phyloP scores from a whole-genome alignment of 2,888 invertebrate genomes.

The Lepidochrysops patricia region DNA sequence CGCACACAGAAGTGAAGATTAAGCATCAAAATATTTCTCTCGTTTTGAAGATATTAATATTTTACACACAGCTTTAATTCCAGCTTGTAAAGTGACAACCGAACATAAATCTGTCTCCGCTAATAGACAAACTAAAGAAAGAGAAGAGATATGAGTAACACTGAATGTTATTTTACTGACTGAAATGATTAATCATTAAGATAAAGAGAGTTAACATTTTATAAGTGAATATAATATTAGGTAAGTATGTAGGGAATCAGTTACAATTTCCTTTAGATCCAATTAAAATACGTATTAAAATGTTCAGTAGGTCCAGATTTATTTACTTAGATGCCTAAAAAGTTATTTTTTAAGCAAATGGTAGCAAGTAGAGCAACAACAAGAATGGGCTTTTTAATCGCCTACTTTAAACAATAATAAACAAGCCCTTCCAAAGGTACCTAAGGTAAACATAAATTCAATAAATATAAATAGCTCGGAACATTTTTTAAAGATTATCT shows the following conservation, averaged over 20 bases:
- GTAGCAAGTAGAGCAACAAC: neutral
- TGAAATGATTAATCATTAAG: neutral
- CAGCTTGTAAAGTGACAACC: neutral
- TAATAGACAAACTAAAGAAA: neutral
- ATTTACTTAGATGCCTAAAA: no score
- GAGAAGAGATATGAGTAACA: neutral
- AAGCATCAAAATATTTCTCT: neutral
- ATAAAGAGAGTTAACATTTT: no score
- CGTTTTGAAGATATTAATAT: neutral
- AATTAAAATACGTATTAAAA: no score
- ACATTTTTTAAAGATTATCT: slow-evolving; percentile 5
- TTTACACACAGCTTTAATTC: neutral
- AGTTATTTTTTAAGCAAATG: neutral
- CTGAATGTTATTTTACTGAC: neutral
- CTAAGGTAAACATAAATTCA: neutral
- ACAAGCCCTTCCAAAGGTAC: neutral
- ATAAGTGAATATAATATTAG: no score
- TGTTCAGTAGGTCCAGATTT: no score
- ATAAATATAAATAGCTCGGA: neutral
- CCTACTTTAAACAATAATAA: neutral
- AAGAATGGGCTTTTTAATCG: neutral
- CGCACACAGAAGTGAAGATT: neutral
- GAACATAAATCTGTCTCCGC: neutral
- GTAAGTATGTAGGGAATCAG: no score
- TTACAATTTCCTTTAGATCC: no score